Conservation (phyloP, 1,140 invertebrate genomes). For the Heliconius melpomene region DNA sequence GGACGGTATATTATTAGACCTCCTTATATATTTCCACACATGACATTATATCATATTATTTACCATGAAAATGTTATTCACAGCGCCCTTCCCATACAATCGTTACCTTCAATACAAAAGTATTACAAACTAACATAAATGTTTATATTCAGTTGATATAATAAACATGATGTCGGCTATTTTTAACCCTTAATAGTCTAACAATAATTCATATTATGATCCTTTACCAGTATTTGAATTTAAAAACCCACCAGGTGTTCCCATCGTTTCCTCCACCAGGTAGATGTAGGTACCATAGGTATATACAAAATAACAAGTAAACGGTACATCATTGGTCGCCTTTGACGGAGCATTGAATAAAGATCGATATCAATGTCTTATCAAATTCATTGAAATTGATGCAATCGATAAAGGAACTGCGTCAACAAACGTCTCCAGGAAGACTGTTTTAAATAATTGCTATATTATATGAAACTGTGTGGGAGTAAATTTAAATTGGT, state of each 20-base stretch:
- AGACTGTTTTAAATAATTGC: conserved; percentile 12
- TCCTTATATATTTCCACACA: conserved; percentile 7
- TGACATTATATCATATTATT: too few species aligned
- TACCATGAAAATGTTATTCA: background rate
- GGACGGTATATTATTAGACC: background rate
- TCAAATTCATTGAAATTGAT: conserved; percentile 58
- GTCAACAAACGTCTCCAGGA: conserved; percentile 42
- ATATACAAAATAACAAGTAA: conserved; percentile 25
- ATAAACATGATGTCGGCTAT: conserved; percentile 19
- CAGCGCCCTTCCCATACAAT: background rate
- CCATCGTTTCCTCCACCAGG: background rate
- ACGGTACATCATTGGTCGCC: conserved; percentile 15
- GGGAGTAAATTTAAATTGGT: background rate
- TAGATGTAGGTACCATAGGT: conserved; percentile 18
- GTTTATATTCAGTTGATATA: conserved; percentile 22
- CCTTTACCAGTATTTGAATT: conserved; percentile 59
- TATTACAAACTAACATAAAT: conserved; percentile 4
- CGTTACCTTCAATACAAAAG: background rate
- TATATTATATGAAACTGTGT: background rate
- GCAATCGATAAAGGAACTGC: conserved; percentile 52
- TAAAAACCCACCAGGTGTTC: conserved; percentile 64
- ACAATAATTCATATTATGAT: conserved; percentile 47
- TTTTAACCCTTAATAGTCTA: conserved; percentile 32
- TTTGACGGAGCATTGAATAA: conserved; percentile 44
- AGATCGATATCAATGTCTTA: conserved; percentile 45